Conservation (phyloP, 2,113 vertebrate genomes). For the Sylvicapra grimmia region DNA sequence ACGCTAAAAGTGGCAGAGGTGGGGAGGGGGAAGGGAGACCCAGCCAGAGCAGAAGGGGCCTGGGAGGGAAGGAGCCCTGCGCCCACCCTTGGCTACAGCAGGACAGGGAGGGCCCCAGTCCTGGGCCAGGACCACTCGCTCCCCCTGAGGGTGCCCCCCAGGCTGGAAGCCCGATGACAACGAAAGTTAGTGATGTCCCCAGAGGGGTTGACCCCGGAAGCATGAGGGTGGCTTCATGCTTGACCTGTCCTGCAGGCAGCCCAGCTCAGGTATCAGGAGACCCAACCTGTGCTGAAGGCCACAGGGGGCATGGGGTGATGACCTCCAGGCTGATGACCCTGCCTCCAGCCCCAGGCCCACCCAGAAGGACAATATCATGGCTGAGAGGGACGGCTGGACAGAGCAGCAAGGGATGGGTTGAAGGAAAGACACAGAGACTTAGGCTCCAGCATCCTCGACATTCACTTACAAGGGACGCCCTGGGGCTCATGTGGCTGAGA, state of each 20-base stretch:
- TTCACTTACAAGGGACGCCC: neutral
- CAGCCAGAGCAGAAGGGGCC: neutral
- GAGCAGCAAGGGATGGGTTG: neutral
- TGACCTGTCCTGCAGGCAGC: neutral
- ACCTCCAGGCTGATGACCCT: neutral
- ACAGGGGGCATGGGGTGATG: neutral
- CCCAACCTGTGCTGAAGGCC: neutral
- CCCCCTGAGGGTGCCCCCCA: fast-evolving
- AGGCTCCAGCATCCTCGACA: neutral
- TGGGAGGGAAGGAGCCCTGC: neutral
- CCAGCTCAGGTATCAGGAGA: neutral
- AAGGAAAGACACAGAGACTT: neutral
- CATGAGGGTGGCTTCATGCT: neutral
- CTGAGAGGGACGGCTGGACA: neutral
- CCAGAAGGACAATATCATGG: neutral
- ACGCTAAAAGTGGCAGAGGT: constrained; percentile 60
- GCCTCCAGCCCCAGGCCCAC: neutral
- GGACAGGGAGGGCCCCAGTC: neutral
- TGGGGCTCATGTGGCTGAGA: neutral
- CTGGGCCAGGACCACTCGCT: neutral
- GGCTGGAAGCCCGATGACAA: neutral
- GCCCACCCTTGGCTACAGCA: too few species aligned
- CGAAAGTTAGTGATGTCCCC: neutral
- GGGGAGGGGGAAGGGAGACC: neutral
- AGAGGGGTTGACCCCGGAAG: neutral